phyloP scores from a whole-genome alignment of 2,113 vertebrate genomes.

The Cardinalis cardinalis region DNA sequence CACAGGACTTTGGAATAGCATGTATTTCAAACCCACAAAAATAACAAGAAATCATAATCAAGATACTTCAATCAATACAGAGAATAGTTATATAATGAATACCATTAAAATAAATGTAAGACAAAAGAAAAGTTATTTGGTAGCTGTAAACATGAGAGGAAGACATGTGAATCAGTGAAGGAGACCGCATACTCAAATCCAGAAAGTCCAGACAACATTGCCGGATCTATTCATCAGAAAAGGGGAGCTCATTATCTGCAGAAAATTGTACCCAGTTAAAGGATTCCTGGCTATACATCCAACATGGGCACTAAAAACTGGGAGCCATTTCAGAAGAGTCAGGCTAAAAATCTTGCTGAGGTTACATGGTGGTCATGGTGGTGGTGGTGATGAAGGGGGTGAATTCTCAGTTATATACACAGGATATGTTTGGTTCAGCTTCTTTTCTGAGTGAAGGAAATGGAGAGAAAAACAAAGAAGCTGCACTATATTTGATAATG shows the following conservation, averaged over 20 bases:
- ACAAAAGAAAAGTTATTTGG: not conserved
- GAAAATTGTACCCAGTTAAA: not conserved
- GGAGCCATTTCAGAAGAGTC: not conserved
- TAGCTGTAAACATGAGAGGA: not conserved
- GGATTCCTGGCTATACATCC: not conserved
- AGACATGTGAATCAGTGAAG: not conserved
- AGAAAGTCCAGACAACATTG: not conserved
- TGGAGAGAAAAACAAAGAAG: not conserved
- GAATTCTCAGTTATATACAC: not conserved
- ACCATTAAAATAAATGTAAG: not conserved
- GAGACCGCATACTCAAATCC: not conserved
- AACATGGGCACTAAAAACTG: not conserved
- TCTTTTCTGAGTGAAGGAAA: not conserved
- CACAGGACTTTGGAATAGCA: not conserved
- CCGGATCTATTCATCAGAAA: not conserved
- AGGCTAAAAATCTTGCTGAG: not conserved
- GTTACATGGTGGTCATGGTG: not conserved
- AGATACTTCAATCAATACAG: not conserved
- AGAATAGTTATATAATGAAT: not conserved
- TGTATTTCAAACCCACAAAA: not conserved
- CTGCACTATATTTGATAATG: constrained; percentile 26
- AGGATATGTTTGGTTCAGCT: not conserved
- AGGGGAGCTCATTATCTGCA: not conserved
- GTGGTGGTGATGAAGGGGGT: not conserved
- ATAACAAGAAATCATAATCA: not conserved